A percentile compares a stretch with the other conserved stretches of the same genome.
Conservation (phyloP, 2,797 vertebrate genomes). For the Fistularia tabacaria region DNA sequence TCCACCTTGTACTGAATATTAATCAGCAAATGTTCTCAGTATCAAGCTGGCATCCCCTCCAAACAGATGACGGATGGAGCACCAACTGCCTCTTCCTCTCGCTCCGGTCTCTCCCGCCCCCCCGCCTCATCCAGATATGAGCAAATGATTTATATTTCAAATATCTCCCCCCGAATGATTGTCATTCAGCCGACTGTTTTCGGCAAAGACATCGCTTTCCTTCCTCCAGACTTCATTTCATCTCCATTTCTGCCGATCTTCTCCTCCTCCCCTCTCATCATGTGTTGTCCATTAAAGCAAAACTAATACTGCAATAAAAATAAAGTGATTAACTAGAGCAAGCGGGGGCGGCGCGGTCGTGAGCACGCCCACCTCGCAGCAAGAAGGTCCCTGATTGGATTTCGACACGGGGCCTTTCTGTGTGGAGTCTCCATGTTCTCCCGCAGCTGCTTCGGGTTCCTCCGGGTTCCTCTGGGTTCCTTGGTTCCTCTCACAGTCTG, state of each 20-base stretch:
- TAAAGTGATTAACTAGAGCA: neutral
- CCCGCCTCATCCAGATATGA: slow-evolving; percentile 48
- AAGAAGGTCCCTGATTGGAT: too few relatives aligned
- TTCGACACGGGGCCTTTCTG: too few relatives aligned
- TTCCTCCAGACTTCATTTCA: slow-evolving; percentile 12
- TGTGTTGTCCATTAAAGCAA: slow-evolving; percentile 8
- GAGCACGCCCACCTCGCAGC: too few relatives aligned
- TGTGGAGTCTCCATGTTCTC: too few relatives aligned
- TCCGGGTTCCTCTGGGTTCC: too few relatives aligned
- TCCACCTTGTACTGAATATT: slow-evolving; percentile 67
- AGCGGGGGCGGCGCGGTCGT: too few relatives aligned
- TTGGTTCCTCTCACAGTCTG: too few relatives aligned
- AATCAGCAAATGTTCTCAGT: slow-evolving; percentile 69
- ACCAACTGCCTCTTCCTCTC: slow-evolving; percentile 58
- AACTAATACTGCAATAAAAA: slow-evolving; percentile 14
- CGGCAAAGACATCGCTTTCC: slow-evolving; percentile 10
- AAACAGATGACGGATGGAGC: slow-evolving; percentile 72
- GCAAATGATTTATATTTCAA: slow-evolving; percentile 61
- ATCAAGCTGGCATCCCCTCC: slow-evolving; percentile 65
- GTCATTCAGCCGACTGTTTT: slow-evolving; percentile 35
- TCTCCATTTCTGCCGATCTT: slow-evolving; percentile 9
- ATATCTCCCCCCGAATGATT: slow-evolving; percentile 37
- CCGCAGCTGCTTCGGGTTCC: too few relatives aligned
- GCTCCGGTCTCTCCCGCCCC: slow-evolving; percentile 26
- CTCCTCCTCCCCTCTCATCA: slow-evolving; percentile 2